Percentiles rank a stretch among this genome's conserved stretches.
Evolutionary conservation across 1,140 invertebrate species (phyloP).

Genomic region (Aethina tumida): DNA sequence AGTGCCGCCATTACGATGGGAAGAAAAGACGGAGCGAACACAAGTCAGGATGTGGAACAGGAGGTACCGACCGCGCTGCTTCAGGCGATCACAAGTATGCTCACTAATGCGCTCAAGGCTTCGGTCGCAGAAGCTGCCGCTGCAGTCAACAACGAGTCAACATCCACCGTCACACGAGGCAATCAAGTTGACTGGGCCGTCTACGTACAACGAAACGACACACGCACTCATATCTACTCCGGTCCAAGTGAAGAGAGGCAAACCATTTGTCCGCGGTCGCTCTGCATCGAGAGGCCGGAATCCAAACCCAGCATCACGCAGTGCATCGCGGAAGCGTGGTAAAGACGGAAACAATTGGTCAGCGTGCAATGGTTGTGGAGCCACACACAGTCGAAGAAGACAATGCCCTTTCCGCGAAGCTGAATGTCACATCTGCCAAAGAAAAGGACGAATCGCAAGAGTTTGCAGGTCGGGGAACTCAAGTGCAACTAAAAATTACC

Average conservation of each 20-base stretch:
- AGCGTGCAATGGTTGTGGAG: conserved; percentile 12
- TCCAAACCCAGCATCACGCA: background rate
- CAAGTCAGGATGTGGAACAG: too few species aligned
- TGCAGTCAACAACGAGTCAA: too few species aligned
- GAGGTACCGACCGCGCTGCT: too few species aligned
- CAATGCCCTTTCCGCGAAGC: conserved; percentile 12
- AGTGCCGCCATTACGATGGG: too few species aligned
- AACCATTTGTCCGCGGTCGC: conserved; percentile 3
- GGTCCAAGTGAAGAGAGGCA: too few species aligned
- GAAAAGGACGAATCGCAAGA: conserved; percentile 10
- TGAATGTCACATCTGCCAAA: conserved; percentile 8
- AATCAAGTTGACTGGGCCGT: background rate
- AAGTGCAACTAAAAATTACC: too few species aligned
- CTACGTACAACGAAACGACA: conserved; percentile 1
- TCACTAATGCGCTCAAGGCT: too few species aligned
- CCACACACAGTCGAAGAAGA: conserved; percentile 2
- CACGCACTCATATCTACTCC: conserved; percentile 7
- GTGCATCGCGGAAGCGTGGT: conserved; percentile 1
- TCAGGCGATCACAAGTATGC: too few species aligned
- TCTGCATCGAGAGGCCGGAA: background rate
- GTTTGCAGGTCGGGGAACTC: conserved; percentile 5
- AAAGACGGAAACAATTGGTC: background rate
- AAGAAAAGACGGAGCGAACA: too few species aligned
- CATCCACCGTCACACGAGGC: too few species aligned
- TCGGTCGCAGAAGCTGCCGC: too few species aligned